These are phyloP conservation scores for Erpetoichthys calabaricus DNA, from an alignment of 2,797 vertebrate species.

Conservation along the genomic window DNA sequence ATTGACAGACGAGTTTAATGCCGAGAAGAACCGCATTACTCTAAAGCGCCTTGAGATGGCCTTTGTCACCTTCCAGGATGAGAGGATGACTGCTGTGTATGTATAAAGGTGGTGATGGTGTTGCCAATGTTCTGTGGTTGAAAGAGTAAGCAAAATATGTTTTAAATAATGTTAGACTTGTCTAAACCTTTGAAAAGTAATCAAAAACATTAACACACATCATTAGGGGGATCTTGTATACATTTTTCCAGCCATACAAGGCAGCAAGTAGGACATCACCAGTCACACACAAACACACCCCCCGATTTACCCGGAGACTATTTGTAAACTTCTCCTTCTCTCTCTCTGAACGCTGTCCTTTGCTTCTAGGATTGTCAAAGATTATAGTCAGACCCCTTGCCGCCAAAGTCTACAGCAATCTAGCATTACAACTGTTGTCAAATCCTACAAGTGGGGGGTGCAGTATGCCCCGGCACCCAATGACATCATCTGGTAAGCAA, in stretches of 20 bases:
- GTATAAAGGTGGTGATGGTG: slow-evolving; percentile 22
- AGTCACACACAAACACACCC: no score
- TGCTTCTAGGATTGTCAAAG: slow-evolving; percentile 67
- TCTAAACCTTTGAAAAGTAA: slow-evolving; percentile 6
- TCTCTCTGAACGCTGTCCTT: slow-evolving; percentile 2
- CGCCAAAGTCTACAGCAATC: slow-evolving; percentile 71
- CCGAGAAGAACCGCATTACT: slow-evolving; percentile 72
- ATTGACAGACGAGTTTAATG: slow-evolving; percentile 88
- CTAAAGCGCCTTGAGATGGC: slow-evolving; percentile 79
- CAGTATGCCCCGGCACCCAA: slow-evolving; percentile 74
- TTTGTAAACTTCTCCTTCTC: background rate
- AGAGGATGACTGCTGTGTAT: slow-evolving; percentile 84
- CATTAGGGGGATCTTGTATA: background rate
- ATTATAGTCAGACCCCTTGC: slow-evolving; percentile 59
- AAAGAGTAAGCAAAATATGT: background rate
- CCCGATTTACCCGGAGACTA: no score
- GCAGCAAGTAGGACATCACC: no score
- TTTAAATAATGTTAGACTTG: slow-evolving; percentile 4
- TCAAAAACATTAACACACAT: slow-evolving; percentile 3
- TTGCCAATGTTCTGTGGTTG: background rate
- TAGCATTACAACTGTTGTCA: slow-evolving; percentile 75
- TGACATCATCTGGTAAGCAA: slow-evolving; percentile 84
- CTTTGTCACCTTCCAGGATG: slow-evolving; percentile 88
- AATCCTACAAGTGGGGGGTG: slow-evolving; percentile 73
- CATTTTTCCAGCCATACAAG: no score